Evolutionary conservation across 2,113 vertebrate genomes (phyloP), one percentile per base, ranked within the genome.

Genomic region (Triplophysa siluroides): DNA sequence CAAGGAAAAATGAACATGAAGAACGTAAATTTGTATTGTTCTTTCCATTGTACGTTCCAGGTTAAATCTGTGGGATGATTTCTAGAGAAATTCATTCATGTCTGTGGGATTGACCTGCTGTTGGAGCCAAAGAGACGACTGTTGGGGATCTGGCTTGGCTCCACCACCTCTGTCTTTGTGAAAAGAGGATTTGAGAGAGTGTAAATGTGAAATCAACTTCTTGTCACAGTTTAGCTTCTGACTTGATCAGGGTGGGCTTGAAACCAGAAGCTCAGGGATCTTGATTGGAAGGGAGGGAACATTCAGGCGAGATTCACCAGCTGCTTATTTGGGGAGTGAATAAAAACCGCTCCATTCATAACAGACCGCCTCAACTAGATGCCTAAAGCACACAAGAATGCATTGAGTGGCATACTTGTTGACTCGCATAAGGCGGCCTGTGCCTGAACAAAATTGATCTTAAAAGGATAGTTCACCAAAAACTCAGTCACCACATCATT

Each of bases 61-160:
- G 94, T 94, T 90, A 90, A 85, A 91, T 92, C 89, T 92, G 88
- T 90, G 89, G 90, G 92, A 94, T 93, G 94, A 92, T 93, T 90
- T 91, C 93, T 89, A 90, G 94, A 90, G 89, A 93, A 92, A 77
- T 88, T 89, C 86, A 91, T 87, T 85, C 91, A 90, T 90, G 84
- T 91, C 90, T 91, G 92, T 94, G 92, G 91, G 92, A 90, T 92
- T 92, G 92, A 92, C 95, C 94, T 94, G 93, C 92, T 90, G 74
- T 29, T 90, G 89, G 93, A 93, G 92, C 90, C 92, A 90, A 85
- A 91, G 92, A 92, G 87, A 87, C 26, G 87, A 88, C 83, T 88
- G 88, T 85, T 88, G 83, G 86, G 33, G 85, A 84, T 82, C 82
- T 81, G 79, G 84, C 78, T 86, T 86, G 79, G 84, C 78, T 87